phyloP scores from a whole-genome alignment of 2,888 invertebrate genomes.

The Pristionchus arcanus region DNA sequence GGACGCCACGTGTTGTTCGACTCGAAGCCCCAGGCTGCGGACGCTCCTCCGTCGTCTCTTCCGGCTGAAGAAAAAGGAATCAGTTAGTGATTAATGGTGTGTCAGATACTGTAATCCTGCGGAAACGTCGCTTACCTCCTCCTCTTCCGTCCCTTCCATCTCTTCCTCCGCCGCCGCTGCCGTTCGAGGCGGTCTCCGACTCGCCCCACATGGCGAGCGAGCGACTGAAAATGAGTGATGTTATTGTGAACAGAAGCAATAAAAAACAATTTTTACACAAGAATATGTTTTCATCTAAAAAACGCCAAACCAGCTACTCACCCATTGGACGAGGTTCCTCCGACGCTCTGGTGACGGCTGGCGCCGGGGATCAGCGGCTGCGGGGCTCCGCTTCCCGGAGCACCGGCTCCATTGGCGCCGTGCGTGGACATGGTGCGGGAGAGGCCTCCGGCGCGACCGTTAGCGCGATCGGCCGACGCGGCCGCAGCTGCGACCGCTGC shows the following conservation, averaged over 20 bases:
- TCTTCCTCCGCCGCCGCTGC: background rate
- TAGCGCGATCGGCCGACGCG: background rate
- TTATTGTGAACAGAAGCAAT: no score
- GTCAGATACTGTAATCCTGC: no score
- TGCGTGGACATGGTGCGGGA: conserved; percentile 51
- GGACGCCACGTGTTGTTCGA: conserved; percentile 43
- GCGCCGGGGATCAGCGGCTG: conserved; percentile 55
- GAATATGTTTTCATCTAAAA: background rate
- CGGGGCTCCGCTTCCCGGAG: conserved; percentile 30
- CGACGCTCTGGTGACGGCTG: conserved; percentile 52
- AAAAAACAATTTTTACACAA: background rate
- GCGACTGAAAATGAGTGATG: conserved; percentile 15
- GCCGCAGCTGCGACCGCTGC: background rate
- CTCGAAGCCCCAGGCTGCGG: conserved; percentile 24
- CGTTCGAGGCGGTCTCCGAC: conserved; percentile 8
- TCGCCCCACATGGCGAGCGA: conserved; percentile 45
- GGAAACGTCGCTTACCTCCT: background rate
- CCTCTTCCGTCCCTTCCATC: background rate
- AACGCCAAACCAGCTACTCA: background rate
- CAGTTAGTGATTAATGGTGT: no score
- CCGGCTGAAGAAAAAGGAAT: background rate
- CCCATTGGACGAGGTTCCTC: conserved; percentile 35
- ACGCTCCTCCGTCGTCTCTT: background rate
- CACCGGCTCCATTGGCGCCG: background rate
- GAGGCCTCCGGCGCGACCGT: conserved; percentile 43